Base-by-base conservation (phyloP, 1,140 invertebrate genomes). In the Forficula auricularia region DNA sequence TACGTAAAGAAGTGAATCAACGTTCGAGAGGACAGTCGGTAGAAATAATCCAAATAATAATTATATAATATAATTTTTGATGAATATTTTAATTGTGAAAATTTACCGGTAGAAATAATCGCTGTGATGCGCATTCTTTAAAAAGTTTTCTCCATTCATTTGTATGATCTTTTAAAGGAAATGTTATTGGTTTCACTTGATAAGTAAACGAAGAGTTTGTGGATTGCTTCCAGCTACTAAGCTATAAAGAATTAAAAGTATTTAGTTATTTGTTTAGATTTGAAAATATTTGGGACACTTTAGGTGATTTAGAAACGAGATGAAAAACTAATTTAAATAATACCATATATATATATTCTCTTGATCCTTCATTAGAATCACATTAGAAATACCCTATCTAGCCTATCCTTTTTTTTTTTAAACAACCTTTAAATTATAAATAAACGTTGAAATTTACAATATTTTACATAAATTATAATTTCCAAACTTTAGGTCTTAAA, bases 41-140 rank as follows among this genome's bases (percentile, higher is more conserved):
- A 70, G 70, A 49, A 51, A 51, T 48, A 51, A n/a, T n/a, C n/a
- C n/a, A n/a, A n/a, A 46, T 31, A 47, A 45, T 42, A 15, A 46
- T 47, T 38, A 31, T 41, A 47, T 32, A 49, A 45, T 44, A 6
- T 27, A 4, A 27, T 10, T 27, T 10, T 27, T 27, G 10, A 27
- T 27, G 22, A 27, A 27, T 14, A 40, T 40, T 47, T 27, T 20
- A 19, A 73, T n/a, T n/a, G n/a, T n/a, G n/a, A n/a, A n/a, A n/a
- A n/a, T 71, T 75, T 71, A 92, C 88, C 16, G 88, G 88, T 45
- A 95, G 68, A 63, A 95, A 92, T 3, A 95, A 61, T 56, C 90
- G 64, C 61, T 94, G 88, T 35, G 87, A 77, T 34, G 89, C 84
- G 71, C 90, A 96, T 13, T 83, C 84, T 57, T 90, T 92, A 51